A percentile compares a stretch with the other conserved stretches of the same genome.
Evolutionary conservation across 2,797 vertebrate species (phyloP).

Genomic region (Pseudochaenichthys georgianus): DNA sequence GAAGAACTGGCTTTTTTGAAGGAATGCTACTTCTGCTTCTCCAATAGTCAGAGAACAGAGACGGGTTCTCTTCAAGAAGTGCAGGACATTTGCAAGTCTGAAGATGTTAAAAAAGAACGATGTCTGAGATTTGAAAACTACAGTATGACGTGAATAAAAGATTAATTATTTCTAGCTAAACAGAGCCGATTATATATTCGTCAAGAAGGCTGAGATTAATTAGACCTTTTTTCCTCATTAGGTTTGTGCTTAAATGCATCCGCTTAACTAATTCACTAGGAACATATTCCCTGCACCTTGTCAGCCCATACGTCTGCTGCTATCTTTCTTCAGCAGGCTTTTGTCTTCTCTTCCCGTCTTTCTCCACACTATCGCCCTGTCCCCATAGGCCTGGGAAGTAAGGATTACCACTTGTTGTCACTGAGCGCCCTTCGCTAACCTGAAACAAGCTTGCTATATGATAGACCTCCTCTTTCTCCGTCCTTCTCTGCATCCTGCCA

Average conservation of each 20-base stretch:
- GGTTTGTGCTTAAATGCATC: slow-evolving; percentile 24
- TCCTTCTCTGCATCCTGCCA: slow-evolving; percentile 63
- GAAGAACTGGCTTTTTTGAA: slow-evolving; percentile 60
- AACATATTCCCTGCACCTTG: slow-evolving; percentile 29
- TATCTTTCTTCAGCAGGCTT: slow-evolving; percentile 39
- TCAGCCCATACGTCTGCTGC: slow-evolving; percentile 39
- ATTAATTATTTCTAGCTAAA: slow-evolving; percentile 15
- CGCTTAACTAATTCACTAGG: slow-evolving; percentile 23
- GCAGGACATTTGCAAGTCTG: slow-evolving; percentile 49
- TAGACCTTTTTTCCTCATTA: slow-evolving; percentile 31
- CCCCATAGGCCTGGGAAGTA: slow-evolving; percentile 51
- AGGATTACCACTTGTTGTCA: slow-evolving; percentile 69
- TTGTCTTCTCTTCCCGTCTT: slow-evolving; percentile 22
- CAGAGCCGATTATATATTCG: not conserved
- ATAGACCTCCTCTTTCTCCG: slow-evolving; percentile 49
- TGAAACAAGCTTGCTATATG: slow-evolving; percentile 72
- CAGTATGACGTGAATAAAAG: slow-evolving; percentile 16
- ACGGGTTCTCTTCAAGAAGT: slow-evolving; percentile 46
- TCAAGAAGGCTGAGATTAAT: slow-evolving; percentile 28
- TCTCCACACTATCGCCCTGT: slow-evolving; percentile 41
- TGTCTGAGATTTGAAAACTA: slow-evolving; percentile 13
- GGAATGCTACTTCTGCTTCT: slow-evolving; percentile 43
- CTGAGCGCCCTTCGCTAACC: slow-evolving; percentile 60
- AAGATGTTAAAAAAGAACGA: not conserved
- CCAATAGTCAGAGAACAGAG: slow-evolving; percentile 44